A percentile compares a stretch with the other conserved stretches of the same genome.
These are phyloP conservation scores for Platorchestia sp. DNA, from an alignment of 1,140 invertebrate species.

Conservation along the genomic window DNA sequence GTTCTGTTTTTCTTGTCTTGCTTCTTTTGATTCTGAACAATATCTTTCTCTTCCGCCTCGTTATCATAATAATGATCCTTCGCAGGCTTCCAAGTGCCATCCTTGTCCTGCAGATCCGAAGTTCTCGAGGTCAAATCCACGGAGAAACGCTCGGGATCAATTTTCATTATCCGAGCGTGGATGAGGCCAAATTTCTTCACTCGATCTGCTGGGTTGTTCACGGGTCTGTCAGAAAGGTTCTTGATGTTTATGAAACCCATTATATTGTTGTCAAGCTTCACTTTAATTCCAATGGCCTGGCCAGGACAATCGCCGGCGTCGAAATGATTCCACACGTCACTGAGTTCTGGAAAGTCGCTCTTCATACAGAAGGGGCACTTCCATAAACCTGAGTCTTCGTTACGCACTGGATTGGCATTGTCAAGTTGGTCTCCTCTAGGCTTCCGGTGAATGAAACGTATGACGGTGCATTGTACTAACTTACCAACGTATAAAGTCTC, in stretches of 20 bases:
- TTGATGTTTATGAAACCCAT: conserved; percentile 95
- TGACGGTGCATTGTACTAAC: conserved; percentile 82
- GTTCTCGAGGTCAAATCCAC: conserved; percentile 95
- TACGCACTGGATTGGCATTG: conserved; percentile 93
- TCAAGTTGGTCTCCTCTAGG: conserved; percentile 94
- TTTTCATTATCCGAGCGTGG: conserved; percentile 94
- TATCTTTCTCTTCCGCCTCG: conserved; percentile 86
- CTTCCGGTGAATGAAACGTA: conserved; percentile 84
- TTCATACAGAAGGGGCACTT: conserved; percentile 97
- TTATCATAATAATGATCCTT: conserved; percentile 94
- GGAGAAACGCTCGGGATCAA: conserved; percentile 94
- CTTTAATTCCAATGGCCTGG: conserved; percentile 90
- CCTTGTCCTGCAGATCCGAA: conserved; percentile 92
- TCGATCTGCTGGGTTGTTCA: conserved; percentile 92
- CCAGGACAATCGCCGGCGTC: conserved; percentile 96
- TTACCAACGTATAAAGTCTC: conserved; percentile 96
- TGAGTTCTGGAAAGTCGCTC: conserved; percentile 94
- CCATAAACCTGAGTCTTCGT: conserved; percentile 91
- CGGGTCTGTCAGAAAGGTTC: conserved; percentile 94
- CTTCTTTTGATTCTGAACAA: conserved; percentile 83
- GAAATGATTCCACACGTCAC: conserved; percentile 98
- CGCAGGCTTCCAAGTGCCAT: conserved; percentile 89
- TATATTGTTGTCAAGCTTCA: conserved; percentile 93
- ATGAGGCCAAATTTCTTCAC: conserved; percentile 90
- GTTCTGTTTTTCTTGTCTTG: conserved; percentile 84